A percentile compares a stretch with the other conserved stretches of the same genome.
Conservation (phyloP, 2,797 vertebrate genomes). For the Helarctos malayanus region DNA sequence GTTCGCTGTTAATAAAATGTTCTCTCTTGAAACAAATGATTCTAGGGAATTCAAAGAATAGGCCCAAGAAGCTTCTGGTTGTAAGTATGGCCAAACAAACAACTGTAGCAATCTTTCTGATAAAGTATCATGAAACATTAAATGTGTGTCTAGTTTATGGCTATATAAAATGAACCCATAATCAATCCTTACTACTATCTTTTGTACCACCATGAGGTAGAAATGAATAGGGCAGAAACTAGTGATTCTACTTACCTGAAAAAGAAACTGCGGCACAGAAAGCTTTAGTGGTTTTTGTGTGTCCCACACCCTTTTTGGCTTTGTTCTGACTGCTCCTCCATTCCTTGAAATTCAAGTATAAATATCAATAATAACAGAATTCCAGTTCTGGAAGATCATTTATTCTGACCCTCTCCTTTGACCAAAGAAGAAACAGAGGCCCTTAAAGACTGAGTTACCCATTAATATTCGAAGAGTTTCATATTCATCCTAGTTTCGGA, state of each 20-base stretch:
- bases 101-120: background rate
- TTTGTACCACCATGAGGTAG: background rate
- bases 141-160: background rate
- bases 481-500: background rate
- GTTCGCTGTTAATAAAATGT: background rate
- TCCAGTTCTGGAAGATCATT: background rate
- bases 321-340: background rate
- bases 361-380: background rate
- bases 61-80: background rate
- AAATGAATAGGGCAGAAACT: background rate
- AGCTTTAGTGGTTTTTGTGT: background rate
- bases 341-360: constrained; percentile 22
- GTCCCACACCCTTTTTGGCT: background rate
- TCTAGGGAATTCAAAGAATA: constrained; percentile 14
- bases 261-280: background rate
- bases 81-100: background rate
- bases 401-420: background rate
- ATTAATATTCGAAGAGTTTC: background rate
- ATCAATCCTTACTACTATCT: background rate
- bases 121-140: constrained; percentile 19
- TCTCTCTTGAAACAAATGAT: constrained; percentile 28
- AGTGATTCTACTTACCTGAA: background rate
- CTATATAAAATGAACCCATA: background rate
- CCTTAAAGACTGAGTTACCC: background rate
- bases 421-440: background rate